A percentile compares a stretch with the other conserved stretches of the same genome.
Evolutionary conservation across 2,797 vertebrate species (phyloP).

Genomic region (Gobionotothen gibberifrons): DNA sequence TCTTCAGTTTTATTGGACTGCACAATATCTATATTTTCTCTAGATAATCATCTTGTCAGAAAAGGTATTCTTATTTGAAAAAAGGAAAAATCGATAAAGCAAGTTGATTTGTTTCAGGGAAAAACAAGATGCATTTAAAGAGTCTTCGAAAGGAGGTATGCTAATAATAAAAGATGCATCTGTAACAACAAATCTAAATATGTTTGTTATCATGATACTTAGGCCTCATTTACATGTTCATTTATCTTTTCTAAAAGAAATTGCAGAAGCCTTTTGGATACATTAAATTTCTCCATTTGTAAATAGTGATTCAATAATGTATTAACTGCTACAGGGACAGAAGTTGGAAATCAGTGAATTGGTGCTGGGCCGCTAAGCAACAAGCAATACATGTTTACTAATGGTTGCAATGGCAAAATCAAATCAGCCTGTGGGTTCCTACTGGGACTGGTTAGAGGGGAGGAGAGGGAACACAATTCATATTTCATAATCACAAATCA

Average conservation of each 20-base stretch:
- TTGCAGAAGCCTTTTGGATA: conserved; percentile 67
- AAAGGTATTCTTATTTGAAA: not conserved
- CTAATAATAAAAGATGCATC: conserved; percentile 1
- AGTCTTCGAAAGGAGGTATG: not conserved
- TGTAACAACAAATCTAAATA: conserved; percentile 2
- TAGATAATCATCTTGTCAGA: not conserved
- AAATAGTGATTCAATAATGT: conserved; percentile 77
- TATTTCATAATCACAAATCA: conserved; percentile 63
- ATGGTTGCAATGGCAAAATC: conserved; percentile 49
- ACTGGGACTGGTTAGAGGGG: conserved; percentile 39
- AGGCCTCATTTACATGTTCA: not conserved
- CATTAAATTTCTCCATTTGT: conserved; percentile 73
- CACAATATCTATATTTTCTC: not conserved
- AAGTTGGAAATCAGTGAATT: conserved; percentile 53
- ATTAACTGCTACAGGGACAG: conserved; percentile 60
- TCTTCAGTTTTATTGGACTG: not conserved
- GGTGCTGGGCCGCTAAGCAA: conserved; percentile 35
- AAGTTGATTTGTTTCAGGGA: not conserved
- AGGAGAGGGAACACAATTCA: conserved; percentile 34
- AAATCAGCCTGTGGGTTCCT: conserved; percentile 42
- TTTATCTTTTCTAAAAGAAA: conserved; percentile 60
- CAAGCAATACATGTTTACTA: conserved; percentile 60
- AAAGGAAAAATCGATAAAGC: not conserved
- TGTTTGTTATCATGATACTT: not conserved
- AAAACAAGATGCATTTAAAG: not conserved